These are phyloP conservation scores for Sternotherus odoratus DNA, from an alignment of 2,797 vertebrate genomes.

Conservation along the genomic window DNA sequence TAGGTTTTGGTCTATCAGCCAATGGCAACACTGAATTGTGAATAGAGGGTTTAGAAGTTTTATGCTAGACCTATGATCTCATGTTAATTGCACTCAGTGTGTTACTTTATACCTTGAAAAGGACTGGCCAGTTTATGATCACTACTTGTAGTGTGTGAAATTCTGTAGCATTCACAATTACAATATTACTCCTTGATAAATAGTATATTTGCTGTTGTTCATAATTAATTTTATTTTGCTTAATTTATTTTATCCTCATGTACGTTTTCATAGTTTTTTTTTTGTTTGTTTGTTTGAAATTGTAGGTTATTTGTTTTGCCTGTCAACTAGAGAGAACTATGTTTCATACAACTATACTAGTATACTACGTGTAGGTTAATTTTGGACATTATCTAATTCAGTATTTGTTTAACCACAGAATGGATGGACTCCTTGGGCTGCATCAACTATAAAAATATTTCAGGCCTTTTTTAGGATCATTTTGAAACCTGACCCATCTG, in stretches of 20 bases:
- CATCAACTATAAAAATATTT: constrained; percentile 55
- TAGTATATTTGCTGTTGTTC: background rate
- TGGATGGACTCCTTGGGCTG: constrained; percentile 61
- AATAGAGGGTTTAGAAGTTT: background rate
- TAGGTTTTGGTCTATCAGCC: background rate
- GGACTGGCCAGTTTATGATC: background rate
- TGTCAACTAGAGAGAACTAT: constrained; percentile 31
- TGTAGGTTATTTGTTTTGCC: background rate
- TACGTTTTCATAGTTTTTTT: background rate
- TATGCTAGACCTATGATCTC: constrained; percentile 33
- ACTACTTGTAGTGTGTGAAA: background rate
- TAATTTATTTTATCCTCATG: background rate
- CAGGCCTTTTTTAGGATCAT: constrained; percentile 50
- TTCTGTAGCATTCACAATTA: background rate
- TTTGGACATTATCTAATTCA: constrained; percentile 70
- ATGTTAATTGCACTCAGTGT: constrained; percentile 32
- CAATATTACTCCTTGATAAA: background rate
- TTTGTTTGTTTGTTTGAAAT: constrained; percentile 45
- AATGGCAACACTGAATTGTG: background rate
- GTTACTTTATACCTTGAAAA: constrained; percentile 52
- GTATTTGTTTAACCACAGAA: constrained; percentile 63
- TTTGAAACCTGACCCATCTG: constrained; percentile 63
- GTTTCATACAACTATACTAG: constrained; percentile 33
- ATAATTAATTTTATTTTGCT: too few species aligned
- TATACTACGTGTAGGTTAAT: constrained; percentile 63